A percentile compares a stretch with the other conserved stretches of the same genome.
phyloP scores from a whole-genome alignment of 2,797 vertebrate species.

The Alca torda region DNA sequence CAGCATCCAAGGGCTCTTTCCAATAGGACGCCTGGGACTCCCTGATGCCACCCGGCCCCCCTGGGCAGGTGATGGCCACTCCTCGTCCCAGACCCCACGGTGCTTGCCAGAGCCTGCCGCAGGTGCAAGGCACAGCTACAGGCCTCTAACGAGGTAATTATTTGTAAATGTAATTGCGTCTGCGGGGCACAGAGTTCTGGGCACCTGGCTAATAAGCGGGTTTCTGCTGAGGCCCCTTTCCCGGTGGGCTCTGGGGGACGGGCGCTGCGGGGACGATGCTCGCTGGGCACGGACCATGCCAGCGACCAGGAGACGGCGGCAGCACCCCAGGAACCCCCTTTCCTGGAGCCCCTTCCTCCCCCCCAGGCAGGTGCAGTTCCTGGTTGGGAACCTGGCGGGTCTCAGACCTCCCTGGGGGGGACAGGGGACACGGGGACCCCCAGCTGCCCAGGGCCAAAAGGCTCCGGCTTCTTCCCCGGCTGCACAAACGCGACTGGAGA shows the following conservation, averaged over 20 bases:
- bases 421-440: rapidly evolving
- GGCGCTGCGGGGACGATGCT: rapidly evolving
- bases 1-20: neutral
- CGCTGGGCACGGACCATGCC: rapidly evolving
- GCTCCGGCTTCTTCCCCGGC: rapidly evolving
- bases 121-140: neutral
- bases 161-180: neutral
- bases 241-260: rapidly evolving
- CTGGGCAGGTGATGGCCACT: rapidly evolving
- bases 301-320: rapidly evolving
- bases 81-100: rapidly evolving
- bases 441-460: rapidly evolving
- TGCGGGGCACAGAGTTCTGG: neutral
- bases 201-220: rapidly evolving
- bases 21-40: rapidly evolving
- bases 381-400: neutral
- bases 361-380: rapidly evolving
- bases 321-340: neutral
- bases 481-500: neutral
- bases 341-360: neutral
- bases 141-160: rapidly evolving
- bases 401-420: neutral
- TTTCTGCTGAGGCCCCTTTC: neutral
- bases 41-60: rapidly evolving
- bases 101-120: neutral